Percentiles rank a stretch among this genome's conserved stretches.
Conservation (phyloP, 2,797 vertebrate genomes). For the Coregonus suidteri region DNA sequence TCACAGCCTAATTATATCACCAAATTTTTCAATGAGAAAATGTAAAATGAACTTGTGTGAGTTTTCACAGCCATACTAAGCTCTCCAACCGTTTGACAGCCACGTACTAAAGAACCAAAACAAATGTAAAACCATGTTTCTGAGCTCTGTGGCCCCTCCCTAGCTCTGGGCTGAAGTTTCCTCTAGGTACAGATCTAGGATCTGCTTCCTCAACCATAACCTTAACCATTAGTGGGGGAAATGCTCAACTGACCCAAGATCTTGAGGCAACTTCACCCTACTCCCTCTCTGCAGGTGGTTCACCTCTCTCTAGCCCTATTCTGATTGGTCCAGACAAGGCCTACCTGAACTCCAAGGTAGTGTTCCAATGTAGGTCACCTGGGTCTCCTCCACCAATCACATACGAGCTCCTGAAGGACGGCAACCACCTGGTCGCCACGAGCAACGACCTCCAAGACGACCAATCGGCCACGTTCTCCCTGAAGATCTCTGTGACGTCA, state of each 20-base stretch:
- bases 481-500: constrained; percentile 47
- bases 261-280: not conserved
- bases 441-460: not conserved
- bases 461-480: constrained; percentile 37
- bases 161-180: not conserved
- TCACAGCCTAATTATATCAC: too few relatives aligned
- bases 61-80: too few relatives aligned
- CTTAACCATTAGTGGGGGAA: not conserved
- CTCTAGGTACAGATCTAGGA: too few relatives aligned
- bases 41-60: too few relatives aligned
- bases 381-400: constrained; percentile 38
- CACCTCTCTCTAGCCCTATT: constrained; percentile 29
- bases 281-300: constrained; percentile 49
- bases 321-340: constrained; percentile 70
- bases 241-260: not conserved
- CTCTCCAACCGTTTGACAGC: too few relatives aligned
- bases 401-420: constrained; percentile 60
- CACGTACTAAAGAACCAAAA: too few relatives aligned
- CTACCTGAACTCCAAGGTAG: constrained; percentile 51
- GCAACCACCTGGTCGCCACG: not conserved
- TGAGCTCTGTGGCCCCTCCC: not conserved
- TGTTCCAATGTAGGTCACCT: constrained; percentile 57
- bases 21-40: too few relatives aligned
- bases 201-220: not conserved
- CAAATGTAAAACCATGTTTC: too few relatives aligned